Percentiles rank a stretch among this genome's conserved stretches.
Conservation (phyloP, 92 coral and sea anemone genomes). For the Scolanthus callimorphus region DNA sequence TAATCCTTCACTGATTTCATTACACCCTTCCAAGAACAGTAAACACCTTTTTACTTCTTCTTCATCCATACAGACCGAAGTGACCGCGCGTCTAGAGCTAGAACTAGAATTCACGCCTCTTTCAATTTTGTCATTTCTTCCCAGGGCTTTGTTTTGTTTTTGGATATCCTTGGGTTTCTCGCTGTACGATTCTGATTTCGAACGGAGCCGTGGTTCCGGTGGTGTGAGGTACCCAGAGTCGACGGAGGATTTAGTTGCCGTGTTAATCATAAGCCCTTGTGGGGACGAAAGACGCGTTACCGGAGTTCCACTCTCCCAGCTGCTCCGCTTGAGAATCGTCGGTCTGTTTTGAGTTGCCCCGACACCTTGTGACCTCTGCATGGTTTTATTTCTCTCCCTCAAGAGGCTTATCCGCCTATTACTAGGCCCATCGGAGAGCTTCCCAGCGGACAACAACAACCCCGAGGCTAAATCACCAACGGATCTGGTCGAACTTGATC, state of each 20-base stretch:
- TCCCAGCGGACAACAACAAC: not conserved
- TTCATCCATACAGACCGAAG: constrained; percentile 11
- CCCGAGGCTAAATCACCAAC: not conserved
- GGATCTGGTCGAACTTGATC: constrained; percentile 3
- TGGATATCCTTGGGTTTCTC: not conserved
- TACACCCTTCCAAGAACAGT: not conserved
- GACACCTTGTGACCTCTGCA: not conserved
- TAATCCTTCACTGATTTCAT: no score
- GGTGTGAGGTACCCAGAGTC: constrained; percentile 3
- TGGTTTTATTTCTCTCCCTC: not conserved
- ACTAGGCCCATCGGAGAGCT: not conserved
- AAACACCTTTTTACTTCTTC: constrained; percentile 1
- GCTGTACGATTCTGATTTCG: constrained; percentile 21
- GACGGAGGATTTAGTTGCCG: constrained; percentile 35
- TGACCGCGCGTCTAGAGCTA: constrained; percentile 2
- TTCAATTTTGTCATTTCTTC: not conserved
- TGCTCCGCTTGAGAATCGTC: constrained; percentile 7
- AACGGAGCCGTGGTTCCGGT: constrained; percentile 14
- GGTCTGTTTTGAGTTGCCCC: not conserved
- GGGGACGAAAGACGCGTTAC: constrained; percentile 36
- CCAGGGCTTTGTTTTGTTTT: not conserved
- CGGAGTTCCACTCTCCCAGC: constrained; percentile 6
- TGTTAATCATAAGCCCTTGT: constrained; percentile 64
- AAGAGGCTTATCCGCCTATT: not conserved
- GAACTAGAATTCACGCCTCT: no score